A percentile compares a stretch with the other conserved stretches of the same genome.
These are phyloP conservation scores for Drosophila neonasuta DNA, from an alignment of 2,888 invertebrate species.

Conservation along the genomic window DNA sequence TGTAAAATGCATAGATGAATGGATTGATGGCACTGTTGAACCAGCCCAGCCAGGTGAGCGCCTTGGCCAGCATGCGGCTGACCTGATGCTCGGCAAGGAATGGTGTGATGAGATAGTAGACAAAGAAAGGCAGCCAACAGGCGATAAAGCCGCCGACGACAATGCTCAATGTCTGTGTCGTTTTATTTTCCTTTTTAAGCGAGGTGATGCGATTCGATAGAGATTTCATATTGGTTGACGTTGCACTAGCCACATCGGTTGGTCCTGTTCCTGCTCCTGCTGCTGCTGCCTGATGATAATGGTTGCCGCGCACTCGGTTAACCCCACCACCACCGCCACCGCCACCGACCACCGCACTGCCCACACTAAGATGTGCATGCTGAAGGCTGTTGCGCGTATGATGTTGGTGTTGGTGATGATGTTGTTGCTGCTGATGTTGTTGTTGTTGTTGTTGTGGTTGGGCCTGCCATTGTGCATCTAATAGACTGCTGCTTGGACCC, in stretches of 20 bases:
- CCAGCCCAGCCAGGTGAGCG: slow-evolving; percentile 94
- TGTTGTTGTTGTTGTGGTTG: slow-evolving; percentile 35
- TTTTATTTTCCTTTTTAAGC: slow-evolving; percentile 91
- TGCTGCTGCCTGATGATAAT: slow-evolving; percentile 57
- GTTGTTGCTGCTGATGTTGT: slow-evolving; percentile 47
- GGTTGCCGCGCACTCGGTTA: slow-evolving; percentile 52
- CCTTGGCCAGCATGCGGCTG: slow-evolving; percentile 86
- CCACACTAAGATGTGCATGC: slow-evolving; percentile 63
- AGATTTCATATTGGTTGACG: slow-evolving; percentile 77
- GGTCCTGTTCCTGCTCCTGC: slow-evolving; percentile 5
- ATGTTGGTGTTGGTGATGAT: slow-evolving; percentile 3
- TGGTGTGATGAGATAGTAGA: slow-evolving; percentile 91
- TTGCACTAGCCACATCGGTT: slow-evolving; percentile 21
- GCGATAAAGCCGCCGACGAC: slow-evolving; percentile 94
- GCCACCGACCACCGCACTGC: slow-evolving; percentile 32
- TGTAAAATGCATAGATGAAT: slow-evolving; percentile 95
- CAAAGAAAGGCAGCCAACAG: slow-evolving; percentile 94
- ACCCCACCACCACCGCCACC: slow-evolving; percentile 7
- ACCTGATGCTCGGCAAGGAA: slow-evolving; percentile 87
- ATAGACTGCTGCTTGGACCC: slow-evolving; percentile 65
- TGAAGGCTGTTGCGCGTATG: slow-evolving; percentile 60
- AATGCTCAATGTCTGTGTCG: slow-evolving; percentile 92
- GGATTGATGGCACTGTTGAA: slow-evolving; percentile 95
- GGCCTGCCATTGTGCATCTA: slow-evolving; percentile 70
- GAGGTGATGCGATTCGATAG: slow-evolving; percentile 85